Percentiles rank a stretch among this genome's conserved stretches.
Conservation (phyloP, 2,888 invertebrate species). For the Petrolisthes manimaculis region DNA sequence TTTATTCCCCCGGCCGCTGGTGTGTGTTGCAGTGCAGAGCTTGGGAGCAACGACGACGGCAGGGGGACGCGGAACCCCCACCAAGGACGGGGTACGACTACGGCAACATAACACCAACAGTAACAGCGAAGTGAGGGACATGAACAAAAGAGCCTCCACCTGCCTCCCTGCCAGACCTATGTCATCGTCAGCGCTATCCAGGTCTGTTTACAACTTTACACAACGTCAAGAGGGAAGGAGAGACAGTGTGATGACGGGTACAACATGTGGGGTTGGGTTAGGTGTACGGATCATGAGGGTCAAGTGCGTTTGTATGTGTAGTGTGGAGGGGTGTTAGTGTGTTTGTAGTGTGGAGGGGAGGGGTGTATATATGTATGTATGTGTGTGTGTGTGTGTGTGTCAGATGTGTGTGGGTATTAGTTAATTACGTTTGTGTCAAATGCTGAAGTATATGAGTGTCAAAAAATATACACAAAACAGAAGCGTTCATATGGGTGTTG, state of each 20-base stretch:
- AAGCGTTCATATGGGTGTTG: too few relatives aligned
- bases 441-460: not conserved
- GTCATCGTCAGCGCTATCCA: conserved; percentile 33
- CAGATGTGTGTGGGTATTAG: not conserved
- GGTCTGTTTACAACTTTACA: not conserved
- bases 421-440: not conserved
- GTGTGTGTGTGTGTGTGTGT: conserved; percentile 18
- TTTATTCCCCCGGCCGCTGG: not conserved
- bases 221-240: not conserved
- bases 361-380: conserved; percentile 8
- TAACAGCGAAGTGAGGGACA: conserved; percentile 28
- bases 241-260: not conserved
- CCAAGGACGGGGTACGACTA: conserved; percentile 30
- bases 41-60: not conserved
- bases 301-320: not conserved
- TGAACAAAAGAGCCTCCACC: conserved; percentile 35
- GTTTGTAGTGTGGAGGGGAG: not conserved
- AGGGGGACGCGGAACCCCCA: conserved; percentile 48
- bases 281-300: not conserved
- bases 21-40: not conserved
- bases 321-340: not conserved
- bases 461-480: not conserved
- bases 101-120: conserved; percentile 31
- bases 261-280: not conserved
- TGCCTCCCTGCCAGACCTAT: conserved; percentile 36